Base-by-base conservation (phyloP, 2,888 invertebrate species). In the Drosophila neoperkinsi region DNA sequence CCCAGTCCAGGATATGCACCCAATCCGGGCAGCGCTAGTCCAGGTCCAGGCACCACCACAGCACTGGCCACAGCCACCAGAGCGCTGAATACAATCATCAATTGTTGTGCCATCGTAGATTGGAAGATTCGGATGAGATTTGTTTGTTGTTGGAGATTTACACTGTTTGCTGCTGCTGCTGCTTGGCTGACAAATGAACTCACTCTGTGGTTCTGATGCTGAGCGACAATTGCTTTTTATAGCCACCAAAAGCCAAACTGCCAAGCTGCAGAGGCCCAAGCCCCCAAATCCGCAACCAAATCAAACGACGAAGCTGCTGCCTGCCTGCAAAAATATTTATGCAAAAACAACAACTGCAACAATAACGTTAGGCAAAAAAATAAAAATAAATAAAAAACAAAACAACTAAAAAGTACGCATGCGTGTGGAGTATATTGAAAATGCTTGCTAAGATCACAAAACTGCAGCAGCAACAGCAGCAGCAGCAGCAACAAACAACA, bases 181-280 rank as follows among this genome's bases (percentile, higher is more conserved):
- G 88, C 84, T 88, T 85, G 83, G 89, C 90, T 91, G 91, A 92
- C 91, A 91, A 90, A 92, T 92, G 90, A 91, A 89, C 77, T 84
- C 86, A 86, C 88, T 92, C 90, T 91, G 92, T 92, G 92, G 81
- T 91, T 92, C 92, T 91, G 86, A 91, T 72, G 72, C 79, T 73
- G 74, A 68, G 81, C 83, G 78, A 86, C 87, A 82, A 88, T 86
- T 91, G 88, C 90, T 91, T 91, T 91, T 91, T 91, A 91, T 91
- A 91, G 83, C 78, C 74, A 57, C 57, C 75, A 67, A 57, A 57
- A 43, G 31, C 41, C 56, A 11, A 56, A 56, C 36, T n/a, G 34
- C 30, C 41, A 67, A 50, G 52, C 72, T 55, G 38, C 76, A 71
- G 46, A 25, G 62, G 77, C 77, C 80, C 77, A 70, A 84, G 74